Evolutionary conservation across 1,140 invertebrate genomes (phyloP).

Genomic region (Globodera ellingtonae): DNA sequence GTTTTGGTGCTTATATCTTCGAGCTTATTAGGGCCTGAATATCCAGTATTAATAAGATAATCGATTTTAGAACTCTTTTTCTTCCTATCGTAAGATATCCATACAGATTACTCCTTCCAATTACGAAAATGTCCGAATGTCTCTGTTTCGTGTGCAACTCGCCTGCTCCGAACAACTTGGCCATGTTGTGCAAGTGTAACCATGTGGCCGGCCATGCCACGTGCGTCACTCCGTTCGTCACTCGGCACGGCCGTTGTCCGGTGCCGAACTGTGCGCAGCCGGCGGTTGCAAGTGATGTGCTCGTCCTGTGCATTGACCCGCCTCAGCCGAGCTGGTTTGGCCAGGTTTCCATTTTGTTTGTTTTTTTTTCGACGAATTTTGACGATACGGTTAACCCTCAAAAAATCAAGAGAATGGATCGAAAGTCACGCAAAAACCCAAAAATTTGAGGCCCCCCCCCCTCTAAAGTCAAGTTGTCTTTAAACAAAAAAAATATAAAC

Average conservation of each 20-base stretch:
- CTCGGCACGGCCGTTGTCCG: neutral
- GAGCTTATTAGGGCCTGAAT: too few relatives aligned
- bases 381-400: too few relatives aligned
- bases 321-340: neutral
- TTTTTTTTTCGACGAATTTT: neutral
- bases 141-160: neutral
- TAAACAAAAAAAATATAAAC: too few relatives aligned
- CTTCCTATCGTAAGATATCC: too few relatives aligned
- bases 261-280: neutral
- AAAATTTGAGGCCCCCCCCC: too few relatives aligned
- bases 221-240: neutral
- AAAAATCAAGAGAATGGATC: too few relatives aligned
- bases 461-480: too few relatives aligned
- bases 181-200: neutral
- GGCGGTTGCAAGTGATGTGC: neutral
- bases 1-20: too few relatives aligned
- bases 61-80: too few relatives aligned
- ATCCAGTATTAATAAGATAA: too few relatives aligned
- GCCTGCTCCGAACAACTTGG: neutral
- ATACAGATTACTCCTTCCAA: neutral
- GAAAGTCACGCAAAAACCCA: too few relatives aligned
- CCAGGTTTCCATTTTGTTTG: neutral
- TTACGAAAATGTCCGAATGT: neutral
- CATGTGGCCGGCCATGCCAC: neutral
- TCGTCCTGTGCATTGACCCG: neutral